phyloP scores from a whole-genome alignment of 2,797 vertebrate species.

The Antennarius maculatus region DNA sequence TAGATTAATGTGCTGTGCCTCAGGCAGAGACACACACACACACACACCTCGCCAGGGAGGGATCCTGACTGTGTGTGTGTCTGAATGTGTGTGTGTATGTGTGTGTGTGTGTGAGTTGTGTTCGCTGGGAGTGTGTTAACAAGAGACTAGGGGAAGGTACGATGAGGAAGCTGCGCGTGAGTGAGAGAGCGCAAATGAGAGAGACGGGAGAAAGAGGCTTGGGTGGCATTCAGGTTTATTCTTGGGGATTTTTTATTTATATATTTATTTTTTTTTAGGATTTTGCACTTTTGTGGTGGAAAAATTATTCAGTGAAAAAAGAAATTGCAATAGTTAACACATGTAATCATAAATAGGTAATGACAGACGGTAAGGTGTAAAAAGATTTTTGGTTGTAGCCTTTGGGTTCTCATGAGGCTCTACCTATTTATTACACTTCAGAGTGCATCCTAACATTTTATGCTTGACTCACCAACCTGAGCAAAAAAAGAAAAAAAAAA shows the following conservation, averaged over 20 bases:
- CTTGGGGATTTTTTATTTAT: constrained; percentile 21
- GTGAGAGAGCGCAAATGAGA: neutral
- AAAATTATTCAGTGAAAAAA: constrained; percentile 20
- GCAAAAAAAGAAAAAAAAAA: too few relatives aligned
- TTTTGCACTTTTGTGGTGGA: constrained; percentile 25
- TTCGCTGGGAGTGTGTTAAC: constrained; percentile 47
- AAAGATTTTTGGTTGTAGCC: neutral
- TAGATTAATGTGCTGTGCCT: constrained; percentile 85
- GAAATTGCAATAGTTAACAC: constrained; percentile 29
- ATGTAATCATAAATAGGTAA: constrained; percentile 36
- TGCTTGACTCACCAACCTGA: constrained; percentile 7
- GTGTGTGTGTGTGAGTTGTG: constrained; percentile 33
- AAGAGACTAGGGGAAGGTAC: constrained; percentile 45
- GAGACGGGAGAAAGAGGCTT: constrained; percentile 9
- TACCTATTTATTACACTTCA: constrained; percentile 20
- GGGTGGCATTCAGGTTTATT: constrained; percentile 9
- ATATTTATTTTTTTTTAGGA: constrained; percentile 24
- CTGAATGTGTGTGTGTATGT: constrained; percentile 40
- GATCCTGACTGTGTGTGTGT: constrained; percentile 62
- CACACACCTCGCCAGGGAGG: constrained; percentile 74
- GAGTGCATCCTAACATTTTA: constrained; percentile 9
- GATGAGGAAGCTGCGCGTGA: constrained; percentile 27
- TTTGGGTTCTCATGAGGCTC: neutral
- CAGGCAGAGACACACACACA: constrained; percentile 65
- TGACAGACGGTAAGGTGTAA: constrained; percentile 1